These are phyloP conservation scores for Bryconaethiops microstoma DNA, from an alignment of 2,797 vertebrate species.

Conservation along the genomic window DNA sequence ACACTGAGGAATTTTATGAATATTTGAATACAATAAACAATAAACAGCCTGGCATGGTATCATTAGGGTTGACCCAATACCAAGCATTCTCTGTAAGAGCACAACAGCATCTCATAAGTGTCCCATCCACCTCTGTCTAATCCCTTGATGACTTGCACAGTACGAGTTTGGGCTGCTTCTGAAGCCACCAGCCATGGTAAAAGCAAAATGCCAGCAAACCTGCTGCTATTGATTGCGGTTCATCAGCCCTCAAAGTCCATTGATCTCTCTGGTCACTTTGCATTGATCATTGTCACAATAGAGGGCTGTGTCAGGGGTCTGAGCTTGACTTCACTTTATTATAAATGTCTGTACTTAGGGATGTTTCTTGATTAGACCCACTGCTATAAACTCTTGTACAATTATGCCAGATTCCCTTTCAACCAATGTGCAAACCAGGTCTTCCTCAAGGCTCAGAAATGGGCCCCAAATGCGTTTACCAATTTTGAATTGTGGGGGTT, in stretches of 20 bases:
- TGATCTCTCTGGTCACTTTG: constrained; percentile 69
- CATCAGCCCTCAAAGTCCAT: constrained; percentile 73
- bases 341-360: constrained; percentile 52
- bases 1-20: too few relatives aligned
- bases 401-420: constrained; percentile 20
- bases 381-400: constrained; percentile 14
- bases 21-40: neutral
- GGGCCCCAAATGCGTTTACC: neutral
- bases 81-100: constrained; percentile 2
- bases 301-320: constrained; percentile 38
- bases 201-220: constrained; percentile 66
- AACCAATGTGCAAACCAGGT: constrained; percentile 2
- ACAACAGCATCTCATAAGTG: constrained; percentile 68
- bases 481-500: neutral
- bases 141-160: constrained; percentile 72
- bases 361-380: constrained; percentile 41
- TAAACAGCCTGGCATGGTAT: neutral
- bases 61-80: neutral
- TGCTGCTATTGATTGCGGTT: constrained; percentile 73
- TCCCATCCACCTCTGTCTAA: constrained; percentile 73
- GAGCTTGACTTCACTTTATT: constrained; percentile 51
- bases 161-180: constrained; percentile 50
- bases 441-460: neutral
- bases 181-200: constrained; percentile 66
- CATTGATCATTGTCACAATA: constrained; percentile 70